Evolutionary conservation across 2,888 invertebrate genomes (phyloP).

Genomic region (Mayetiola destructor): DNA sequence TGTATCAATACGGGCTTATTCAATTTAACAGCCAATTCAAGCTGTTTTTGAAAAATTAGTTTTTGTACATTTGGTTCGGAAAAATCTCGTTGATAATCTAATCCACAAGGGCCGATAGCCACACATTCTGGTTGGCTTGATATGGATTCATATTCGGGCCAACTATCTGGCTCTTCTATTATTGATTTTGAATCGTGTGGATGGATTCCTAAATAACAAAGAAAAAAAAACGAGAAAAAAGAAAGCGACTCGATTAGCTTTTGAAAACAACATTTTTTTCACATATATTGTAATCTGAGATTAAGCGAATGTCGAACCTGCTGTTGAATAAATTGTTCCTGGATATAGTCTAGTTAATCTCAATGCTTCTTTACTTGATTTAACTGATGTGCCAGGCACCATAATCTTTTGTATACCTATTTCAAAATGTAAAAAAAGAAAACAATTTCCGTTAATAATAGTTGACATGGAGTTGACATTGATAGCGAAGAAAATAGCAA

Average conservation of each 20-base stretch:
- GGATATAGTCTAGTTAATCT: slow-evolving; percentile 80
- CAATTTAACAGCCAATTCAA: slow-evolving; percentile 69
- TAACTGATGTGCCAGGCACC: slow-evolving; percentile 82
- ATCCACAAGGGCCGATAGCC: slow-evolving; percentile 84
- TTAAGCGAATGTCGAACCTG: too few relatives aligned
- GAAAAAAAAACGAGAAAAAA: too few relatives aligned
- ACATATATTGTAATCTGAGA: too few relatives aligned
- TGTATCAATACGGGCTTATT: slow-evolving; percentile 80
- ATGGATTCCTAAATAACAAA: slow-evolving; percentile 52
- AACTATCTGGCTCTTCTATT: slow-evolving; percentile 50
- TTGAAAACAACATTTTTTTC: too few relatives aligned
- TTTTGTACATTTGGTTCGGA: slow-evolving; percentile 79
- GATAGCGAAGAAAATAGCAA: too few relatives aligned
- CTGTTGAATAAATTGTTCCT: slow-evolving; percentile 78
- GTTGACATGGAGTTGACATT: too few relatives aligned
- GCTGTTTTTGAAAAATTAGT: slow-evolving; percentile 75
- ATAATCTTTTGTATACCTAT: slow-evolving; percentile 84
- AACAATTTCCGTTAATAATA: too few relatives aligned
- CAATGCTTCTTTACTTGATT: slow-evolving; percentile 79
- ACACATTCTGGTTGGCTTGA: slow-evolving; percentile 79
- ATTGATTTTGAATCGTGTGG: slow-evolving; percentile 86
- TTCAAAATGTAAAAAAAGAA: slow-evolving; percentile 19
- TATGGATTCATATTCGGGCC: slow-evolving; percentile 62
- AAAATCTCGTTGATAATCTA: slow-evolving; percentile 89
- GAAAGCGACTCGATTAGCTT: too few relatives aligned